phyloP scores from a whole-genome alignment of 1,140 invertebrate species.

The Octopus bimaculoides region DNA sequence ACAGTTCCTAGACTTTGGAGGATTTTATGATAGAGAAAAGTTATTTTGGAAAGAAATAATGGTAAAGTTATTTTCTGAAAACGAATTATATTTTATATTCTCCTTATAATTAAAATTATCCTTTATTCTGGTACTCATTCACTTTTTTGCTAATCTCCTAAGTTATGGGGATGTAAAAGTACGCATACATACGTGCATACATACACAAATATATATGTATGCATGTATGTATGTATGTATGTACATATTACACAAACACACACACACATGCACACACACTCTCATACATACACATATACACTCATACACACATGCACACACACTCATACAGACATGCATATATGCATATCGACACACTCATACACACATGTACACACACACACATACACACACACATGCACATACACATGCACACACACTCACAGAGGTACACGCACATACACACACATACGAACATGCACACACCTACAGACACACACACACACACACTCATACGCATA shows the following conservation, averaged over 20 bases:
- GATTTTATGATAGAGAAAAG: conserved; percentile 82
- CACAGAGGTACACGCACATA: neutral
- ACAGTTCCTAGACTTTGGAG: conserved; percentile 78
- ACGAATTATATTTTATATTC: too few species aligned
- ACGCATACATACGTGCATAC: neutral
- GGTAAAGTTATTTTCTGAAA: conserved; percentile 25
- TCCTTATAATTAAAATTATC: too few species aligned
- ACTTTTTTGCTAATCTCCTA: neutral
- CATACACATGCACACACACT: neutral
- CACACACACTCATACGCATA: too few species aligned
- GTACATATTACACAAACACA: too few species aligned
- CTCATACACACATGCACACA: too few species aligned
- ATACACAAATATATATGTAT: neutral
- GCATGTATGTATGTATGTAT: too few species aligned
- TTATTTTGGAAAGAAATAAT: conserved; percentile 77
- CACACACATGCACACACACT: too few species aligned
- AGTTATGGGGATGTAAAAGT: neutral
- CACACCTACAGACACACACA: too few species aligned
- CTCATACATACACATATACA: too few species aligned
- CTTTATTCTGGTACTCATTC: too few species aligned
- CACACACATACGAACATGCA: too few species aligned
- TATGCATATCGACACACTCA: neutral
- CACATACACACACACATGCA: neutral
- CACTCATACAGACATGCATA: too few species aligned
- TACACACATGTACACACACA: neutral